Percentiles rank a stretch among this genome's conserved stretches.
Evolutionary conservation across 2,888 invertebrate species (phyloP).

Genomic region (Yponomeuta evonymella): DNA sequence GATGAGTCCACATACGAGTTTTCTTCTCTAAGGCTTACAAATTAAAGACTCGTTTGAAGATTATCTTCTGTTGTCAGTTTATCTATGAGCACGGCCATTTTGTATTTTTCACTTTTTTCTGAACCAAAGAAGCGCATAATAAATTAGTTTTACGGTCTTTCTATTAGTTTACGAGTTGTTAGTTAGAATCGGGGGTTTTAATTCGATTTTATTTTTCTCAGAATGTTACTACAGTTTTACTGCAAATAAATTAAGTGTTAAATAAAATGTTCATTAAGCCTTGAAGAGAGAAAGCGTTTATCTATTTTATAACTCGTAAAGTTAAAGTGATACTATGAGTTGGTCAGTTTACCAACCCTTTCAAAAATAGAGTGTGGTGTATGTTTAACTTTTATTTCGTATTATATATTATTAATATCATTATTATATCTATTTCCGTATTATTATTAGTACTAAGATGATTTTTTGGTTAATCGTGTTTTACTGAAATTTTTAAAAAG

Average conservation of each 20-base stretch:
- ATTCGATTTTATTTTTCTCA: conserved; percentile 37
- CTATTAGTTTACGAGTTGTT: conserved; percentile 58
- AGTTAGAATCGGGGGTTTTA: conserved; percentile 39
- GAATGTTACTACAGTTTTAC: conserved; percentile 38
- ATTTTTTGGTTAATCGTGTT: too few species aligned
- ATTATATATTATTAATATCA: too few species aligned
- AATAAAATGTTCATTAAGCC: background rate
- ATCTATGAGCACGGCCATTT: conserved; percentile 42
- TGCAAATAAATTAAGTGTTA: conserved; percentile 57
- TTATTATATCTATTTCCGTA: too few species aligned
- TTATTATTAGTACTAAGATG: too few species aligned
- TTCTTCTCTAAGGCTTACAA: too few species aligned
- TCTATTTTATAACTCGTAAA: background rate
- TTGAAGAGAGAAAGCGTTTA: background rate
- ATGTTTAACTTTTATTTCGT: too few species aligned
- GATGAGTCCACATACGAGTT: too few species aligned
- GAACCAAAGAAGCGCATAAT: conserved; percentile 39
- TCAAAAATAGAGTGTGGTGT: too few species aligned
- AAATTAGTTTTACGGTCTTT: conserved; percentile 69
- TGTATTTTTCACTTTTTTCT: conserved; percentile 36
- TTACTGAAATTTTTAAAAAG: too few species aligned
- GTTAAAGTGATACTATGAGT: background rate
- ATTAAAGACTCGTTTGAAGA: too few species aligned
- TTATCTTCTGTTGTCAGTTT: conserved; percentile 32
- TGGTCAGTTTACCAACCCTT: background rate